phyloP scores from a whole-genome alignment of 1,140 invertebrate genomes.

The Adelges cooleyi region DNA sequence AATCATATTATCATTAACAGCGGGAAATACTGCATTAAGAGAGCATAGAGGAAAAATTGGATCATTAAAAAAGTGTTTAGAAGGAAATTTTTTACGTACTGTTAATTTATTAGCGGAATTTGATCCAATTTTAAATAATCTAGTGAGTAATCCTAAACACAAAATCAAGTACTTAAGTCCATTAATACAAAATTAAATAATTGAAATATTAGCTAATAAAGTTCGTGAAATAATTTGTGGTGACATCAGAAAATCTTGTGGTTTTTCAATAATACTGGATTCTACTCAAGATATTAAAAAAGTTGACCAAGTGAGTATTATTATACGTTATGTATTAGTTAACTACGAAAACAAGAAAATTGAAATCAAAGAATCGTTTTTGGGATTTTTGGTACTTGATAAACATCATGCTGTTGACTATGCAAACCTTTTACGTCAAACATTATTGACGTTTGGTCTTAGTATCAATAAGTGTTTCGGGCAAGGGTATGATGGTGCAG shows the following conservation, averaged over 20 bases:
- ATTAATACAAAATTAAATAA: background rate
- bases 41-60: background rate
- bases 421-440: too few species aligned
- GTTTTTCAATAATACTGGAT: slow-evolving; percentile 16
- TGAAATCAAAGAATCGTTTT: slow-evolving; percentile 7
- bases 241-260: background rate
- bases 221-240: background rate
- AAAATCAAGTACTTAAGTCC: background rate
- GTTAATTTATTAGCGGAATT: background rate
- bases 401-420: background rate
- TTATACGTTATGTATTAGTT: slow-evolving; percentile 11
- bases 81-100: background rate
- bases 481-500: background rate
- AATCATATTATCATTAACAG: background rate
- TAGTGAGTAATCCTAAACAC: background rate
- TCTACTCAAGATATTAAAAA: slow-evolving; percentile 29
- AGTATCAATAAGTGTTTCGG: background rate
- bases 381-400: background rate
- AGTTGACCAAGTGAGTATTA: slow-evolving; percentile 12
- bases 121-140: background rate
- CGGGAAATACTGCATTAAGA: background rate
- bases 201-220: background rate
- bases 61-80: background rate
- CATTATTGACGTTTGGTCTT: too few species aligned
- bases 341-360: too few species aligned